Conservation (phyloP, 2,797 vertebrate genomes). For the Falco rusticolus region DNA sequence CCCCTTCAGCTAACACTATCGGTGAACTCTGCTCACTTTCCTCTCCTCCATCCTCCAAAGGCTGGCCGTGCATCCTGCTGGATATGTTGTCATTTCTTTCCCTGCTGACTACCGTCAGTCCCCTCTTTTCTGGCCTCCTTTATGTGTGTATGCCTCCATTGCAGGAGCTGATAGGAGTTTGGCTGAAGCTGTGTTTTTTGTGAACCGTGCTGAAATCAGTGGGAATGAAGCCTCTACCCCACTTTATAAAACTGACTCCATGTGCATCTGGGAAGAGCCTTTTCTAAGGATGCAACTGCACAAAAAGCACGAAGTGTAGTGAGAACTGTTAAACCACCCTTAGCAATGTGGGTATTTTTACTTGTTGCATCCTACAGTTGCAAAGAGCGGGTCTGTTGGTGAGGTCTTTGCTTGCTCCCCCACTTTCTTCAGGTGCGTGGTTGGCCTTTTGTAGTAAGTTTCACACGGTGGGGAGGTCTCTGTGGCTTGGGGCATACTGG, state of each 20-base stretch:
- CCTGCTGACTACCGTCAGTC: neutral
- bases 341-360: neutral
- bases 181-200: neutral
- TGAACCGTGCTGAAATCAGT: neutral
- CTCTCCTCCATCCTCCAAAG: constrained; percentile 32
- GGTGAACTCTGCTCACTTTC: constrained; percentile 24
- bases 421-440: rapidly evolving
- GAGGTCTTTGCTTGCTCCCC: neutral
- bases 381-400: rapidly evolving
- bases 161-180: constrained; percentile 17
- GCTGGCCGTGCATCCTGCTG: constrained; percentile 34
- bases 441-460: neutral
- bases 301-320: neutral
- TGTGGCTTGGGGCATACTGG: neutral
- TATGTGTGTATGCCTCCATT: neutral
- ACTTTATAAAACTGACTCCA: neutral
- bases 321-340: neutral
- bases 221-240: neutral
- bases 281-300: neutral
- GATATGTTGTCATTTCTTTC: constrained; percentile 27
- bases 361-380: neutral
- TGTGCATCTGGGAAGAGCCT: neutral
- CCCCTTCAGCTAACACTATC: neutral
- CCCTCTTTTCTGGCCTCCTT: neutral
- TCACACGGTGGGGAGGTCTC: neutral